Evolutionary conservation across 2,797 vertebrate species (phyloP), one percentile per base, ranked within the genome.

Genomic region (Phoebastria nigripes): DNA sequence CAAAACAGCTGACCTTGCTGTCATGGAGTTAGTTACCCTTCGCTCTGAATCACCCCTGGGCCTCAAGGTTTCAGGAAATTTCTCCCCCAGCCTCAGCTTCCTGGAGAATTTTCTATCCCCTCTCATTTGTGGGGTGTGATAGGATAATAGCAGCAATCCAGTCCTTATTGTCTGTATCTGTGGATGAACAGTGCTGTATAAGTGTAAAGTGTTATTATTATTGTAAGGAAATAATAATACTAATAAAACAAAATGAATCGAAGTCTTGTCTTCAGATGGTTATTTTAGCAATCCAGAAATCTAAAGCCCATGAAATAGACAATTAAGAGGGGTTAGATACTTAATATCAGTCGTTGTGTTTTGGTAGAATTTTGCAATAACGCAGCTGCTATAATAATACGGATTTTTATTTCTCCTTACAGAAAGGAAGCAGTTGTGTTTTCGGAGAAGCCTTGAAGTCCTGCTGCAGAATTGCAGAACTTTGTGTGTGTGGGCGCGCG

Each of bases 241-340:
- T 97, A 97, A 97, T 97, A 97, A 98, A 97, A 95, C 95, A 96
- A 97, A 97, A 98, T 94, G 97, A 97, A 98, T 98, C 84, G 89
- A 94, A 97, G 94, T 95, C 96, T 96, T 97, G 96, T 97, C 90
- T 98, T 97, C 96, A 96, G 94, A 97, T 91, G 98, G 97, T 97
- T 98, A 97, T 98, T 98, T 98, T 98, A 97, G 97, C 97, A 97
- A 98, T 97, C 93, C 94, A 95, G 84, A 93, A 97, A 98, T 96
- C 96, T 97, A 97, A 98, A 98, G 95, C 96, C 96, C 95, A 96
- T 95, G 96, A 97, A 98, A 98, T 98, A 97, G 97, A 97, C 98
- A 97, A 98, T 98, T 98, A 98, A 98, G 96, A 95, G 73, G 74
- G 97, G 95, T 97, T 97, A 98, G 97, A 94, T 94, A 96, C 95